Evolutionary conservation across 2,797 vertebrate genomes (phyloP), one percentile per base, ranked within the genome.

Genomic region (Paratrypauchen microcephalus): DNA sequence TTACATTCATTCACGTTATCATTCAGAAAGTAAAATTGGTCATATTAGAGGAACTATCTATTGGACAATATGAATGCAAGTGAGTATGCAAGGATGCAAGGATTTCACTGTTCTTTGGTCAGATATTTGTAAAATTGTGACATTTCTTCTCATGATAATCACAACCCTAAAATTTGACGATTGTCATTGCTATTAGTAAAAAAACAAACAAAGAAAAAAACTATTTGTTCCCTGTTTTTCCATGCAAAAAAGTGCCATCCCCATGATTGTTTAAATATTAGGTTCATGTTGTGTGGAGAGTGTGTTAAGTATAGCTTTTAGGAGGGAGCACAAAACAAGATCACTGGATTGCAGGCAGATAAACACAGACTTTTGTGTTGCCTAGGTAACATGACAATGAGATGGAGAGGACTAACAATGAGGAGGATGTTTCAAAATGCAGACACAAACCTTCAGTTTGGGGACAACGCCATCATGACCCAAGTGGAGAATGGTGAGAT

Each of bases 401-500:
- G 89, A 66, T 86, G 76, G 86, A 87, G 90, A 60, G 89, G 88
- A 65, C 62, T 66, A 2, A 16, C 79, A 41, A 84, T 86, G 84
- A 84, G 86, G 71, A 88, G 87, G 72, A 90, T 88, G 77, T 90
- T 91, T 73, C 83, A 88, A 0, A 70, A 39, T 1, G 24, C 74
- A 0, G 85, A 86, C 52, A 68, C 84, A 26, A 68, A 82, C 28
- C 69, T 78, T 41, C 83, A 84, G 11, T 67, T 93, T 62, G 81
- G 89, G 23, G 90, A 90, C 61, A 73, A 88, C 0, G 90, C 89
- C 71, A 87, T 94, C 72, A 88, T 66, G 81, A 78, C 81, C 2
- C 90, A 94, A 68, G 70, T 92, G 58, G 91, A 94, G 73, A 89
- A 85, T 1, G 93, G 94, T 94, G 72, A 84, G 41, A 18, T 19